Base-by-base conservation (phyloP, 2,797 vertebrate genomes). In the Ataeniobius toweri region DNA sequence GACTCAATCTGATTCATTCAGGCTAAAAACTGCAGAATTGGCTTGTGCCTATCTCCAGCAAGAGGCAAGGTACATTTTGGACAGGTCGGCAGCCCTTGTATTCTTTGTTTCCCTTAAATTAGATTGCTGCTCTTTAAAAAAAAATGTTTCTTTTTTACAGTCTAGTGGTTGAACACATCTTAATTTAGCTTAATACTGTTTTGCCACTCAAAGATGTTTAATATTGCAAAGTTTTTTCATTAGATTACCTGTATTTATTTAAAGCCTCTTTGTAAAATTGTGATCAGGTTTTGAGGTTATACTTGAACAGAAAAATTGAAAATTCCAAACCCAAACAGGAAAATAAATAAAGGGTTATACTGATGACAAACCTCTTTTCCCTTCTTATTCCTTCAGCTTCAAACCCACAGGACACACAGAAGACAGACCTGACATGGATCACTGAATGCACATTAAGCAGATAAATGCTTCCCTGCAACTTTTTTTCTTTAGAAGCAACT, bases 401-500 rank as follows among this genome's bases (percentile, higher is more conserved):
- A 18, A 26, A 46, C 67, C 41, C n/a, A 53, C 46, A 55, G 24
- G 41, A 76, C 44, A 41, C 16, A 41, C 13, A 24, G 12, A 48
- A n/a, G 36, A 71, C 61, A 74, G 7, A 65, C 55, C 72, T 72
- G 22, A 75, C 74, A 83, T 72, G 72, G 55, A 16, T 50, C 67
- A 28, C 59, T 81, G 59, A 71, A 78, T 51, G 16, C 71, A 28
- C 77, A 79, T 65, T 31, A 41, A 74, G 73, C 78, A 70, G 28
- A 70, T 46, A 80, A 72, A 79, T 69, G 24, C 76, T 73, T 76
- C 13, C 63, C 56, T 80, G 53, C 10, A 9, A 28, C 41, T 16
- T 76, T 55, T 80, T 75, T 80, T 89, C 80, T 84, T 59, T 13
- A 58, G 56, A 82, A 77, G 50, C 58, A 53, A 56, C 10, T 68